These are phyloP conservation scores for Arion vulgaris DNA, from an alignment of 1,140 invertebrate species.

Conservation along the genomic window DNA sequence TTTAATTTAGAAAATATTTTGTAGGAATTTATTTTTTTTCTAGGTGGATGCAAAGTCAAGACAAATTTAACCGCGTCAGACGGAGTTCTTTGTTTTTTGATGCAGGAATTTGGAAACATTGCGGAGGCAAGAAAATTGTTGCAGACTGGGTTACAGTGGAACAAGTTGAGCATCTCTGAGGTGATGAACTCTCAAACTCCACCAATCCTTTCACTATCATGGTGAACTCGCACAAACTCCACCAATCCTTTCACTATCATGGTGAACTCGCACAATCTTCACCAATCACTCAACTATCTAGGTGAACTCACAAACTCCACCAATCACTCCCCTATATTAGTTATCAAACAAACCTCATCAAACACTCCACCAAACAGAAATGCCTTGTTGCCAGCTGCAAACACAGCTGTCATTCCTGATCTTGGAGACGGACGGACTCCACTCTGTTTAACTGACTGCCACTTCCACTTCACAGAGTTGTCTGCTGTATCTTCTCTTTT, in stretches of 20 bases:
- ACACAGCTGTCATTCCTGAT: constrained; percentile 78
- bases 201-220: neutral
- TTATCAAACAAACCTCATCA: constrained; percentile 72
- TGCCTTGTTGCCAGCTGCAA: constrained; percentile 76
- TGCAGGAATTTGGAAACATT: too few species aligned
- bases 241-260: constrained; percentile 16
- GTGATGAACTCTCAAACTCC: neutral
- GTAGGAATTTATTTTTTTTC: too few species aligned
- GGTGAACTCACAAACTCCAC: neutral
- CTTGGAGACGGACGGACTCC: constrained; percentile 80
- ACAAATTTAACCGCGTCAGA: too few species aligned
- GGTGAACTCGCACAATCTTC: neutral
- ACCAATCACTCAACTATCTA: neutral
- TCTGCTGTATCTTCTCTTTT: constrained; percentile 41
- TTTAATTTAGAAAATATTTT: too few species aligned
- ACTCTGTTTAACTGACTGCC: constrained; percentile 80
- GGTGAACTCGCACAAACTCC: too few species aligned
- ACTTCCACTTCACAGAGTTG: constrained; percentile 80
- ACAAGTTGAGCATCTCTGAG: too few species aligned
- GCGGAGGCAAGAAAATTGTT: too few species aligned
- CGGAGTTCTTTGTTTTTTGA: too few species aligned
- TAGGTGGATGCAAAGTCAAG: too few species aligned
- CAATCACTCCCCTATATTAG: neutral
- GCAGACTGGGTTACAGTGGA: too few species aligned
- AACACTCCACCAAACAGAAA: constrained; percentile 87